These are phyloP conservation scores for Diachasma alloeum DNA, from an alignment of 1,140 invertebrate species.

Conservation along the genomic window DNA sequence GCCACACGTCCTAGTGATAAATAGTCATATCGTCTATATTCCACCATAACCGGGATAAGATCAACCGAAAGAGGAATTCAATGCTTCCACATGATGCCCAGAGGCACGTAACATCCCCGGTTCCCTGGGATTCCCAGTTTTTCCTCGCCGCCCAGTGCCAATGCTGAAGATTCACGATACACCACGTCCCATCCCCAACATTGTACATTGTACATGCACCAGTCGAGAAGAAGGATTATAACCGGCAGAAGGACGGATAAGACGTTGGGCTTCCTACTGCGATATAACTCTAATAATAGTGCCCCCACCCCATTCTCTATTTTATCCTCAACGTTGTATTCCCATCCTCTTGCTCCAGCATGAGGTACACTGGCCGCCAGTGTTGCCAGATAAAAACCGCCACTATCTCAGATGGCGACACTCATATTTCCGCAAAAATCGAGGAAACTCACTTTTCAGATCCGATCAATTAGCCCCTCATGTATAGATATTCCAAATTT, in stretches of 20 bases:
- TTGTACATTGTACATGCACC: neutral
- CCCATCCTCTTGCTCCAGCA: neutral
- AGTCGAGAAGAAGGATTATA: constrained; percentile 12
- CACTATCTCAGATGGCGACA: no score
- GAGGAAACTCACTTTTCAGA: no score
- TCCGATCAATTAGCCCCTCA: no score
- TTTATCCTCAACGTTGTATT: neutral
- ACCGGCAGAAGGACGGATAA: constrained; percentile 6
- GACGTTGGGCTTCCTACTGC: constrained; percentile 5
- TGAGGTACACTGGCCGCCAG: neutral
- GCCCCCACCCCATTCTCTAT: neutral
- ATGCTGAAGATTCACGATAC: neutral
- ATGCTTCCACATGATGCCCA: neutral
- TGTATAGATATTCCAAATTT: no score
- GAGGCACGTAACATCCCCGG: neutral
- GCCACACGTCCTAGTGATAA: neutral
- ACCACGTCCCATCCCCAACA: neutral
- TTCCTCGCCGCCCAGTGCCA: neutral
- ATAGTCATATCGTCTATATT: neutral
- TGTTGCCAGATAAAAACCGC: no score
- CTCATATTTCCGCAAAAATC: no score
- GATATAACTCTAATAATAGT: constrained; percentile 22
- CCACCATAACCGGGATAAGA: neutral
- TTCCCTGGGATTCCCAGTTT: neutral
- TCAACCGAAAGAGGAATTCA: neutral